Conservation (phyloP, 1,140 invertebrate genomes). For the Leptoteleia sp. region DNA sequence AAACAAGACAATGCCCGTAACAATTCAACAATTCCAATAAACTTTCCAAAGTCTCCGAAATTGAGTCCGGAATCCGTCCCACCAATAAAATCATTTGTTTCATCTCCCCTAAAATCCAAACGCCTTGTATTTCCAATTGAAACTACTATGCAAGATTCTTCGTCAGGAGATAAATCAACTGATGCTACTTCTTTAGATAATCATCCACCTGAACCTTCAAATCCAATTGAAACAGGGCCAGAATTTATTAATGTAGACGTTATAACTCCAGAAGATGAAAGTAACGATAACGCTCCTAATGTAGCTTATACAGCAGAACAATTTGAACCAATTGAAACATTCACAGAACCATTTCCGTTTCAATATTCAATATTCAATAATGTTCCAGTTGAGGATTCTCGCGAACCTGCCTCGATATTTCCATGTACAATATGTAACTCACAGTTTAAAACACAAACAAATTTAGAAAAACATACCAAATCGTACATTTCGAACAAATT, state of each 20-base stretch:
- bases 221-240: too few species aligned
- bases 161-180: too few species aligned
- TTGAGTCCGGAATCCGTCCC: not conserved
- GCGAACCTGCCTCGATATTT: constrained; percentile 12
- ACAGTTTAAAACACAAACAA: constrained; percentile 61
- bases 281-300: too few species aligned
- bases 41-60: constrained; percentile 1
- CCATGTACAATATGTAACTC: constrained; percentile 63
- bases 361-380: not conserved
- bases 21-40: constrained; percentile 3
- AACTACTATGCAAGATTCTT: too few species aligned
- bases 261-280: too few species aligned
- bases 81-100: constrained; percentile 1
- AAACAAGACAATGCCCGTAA: not conserved
- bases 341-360: not conserved
- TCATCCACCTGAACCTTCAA: too few species aligned
- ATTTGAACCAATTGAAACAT: too few species aligned
- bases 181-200: too few species aligned
- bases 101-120: constrained; percentile 8
- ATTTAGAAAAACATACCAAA: constrained; percentile 59
- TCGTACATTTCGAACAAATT: constrained; percentile 4
- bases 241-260: too few species aligned
- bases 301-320: too few species aligned
- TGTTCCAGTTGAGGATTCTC: too few species aligned
- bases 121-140: too few species aligned